Evolutionary conservation across 2,888 invertebrate genomes (phyloP).

Genomic region (Lithosia quadra): DNA sequence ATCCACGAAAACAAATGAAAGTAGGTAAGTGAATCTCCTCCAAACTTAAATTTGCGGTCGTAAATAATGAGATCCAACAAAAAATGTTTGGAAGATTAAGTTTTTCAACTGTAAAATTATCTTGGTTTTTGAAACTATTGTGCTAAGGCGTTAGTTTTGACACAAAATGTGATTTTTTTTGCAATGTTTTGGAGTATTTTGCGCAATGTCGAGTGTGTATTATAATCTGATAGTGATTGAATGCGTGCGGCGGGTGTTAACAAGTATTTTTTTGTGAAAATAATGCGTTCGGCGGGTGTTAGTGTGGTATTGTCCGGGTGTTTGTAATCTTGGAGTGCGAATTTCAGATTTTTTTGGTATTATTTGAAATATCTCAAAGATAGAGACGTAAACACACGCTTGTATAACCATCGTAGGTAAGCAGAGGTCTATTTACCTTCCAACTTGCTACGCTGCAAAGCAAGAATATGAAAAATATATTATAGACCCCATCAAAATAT

Average conservation of each 20-base stretch:
- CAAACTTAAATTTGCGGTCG: conserved; percentile 31
- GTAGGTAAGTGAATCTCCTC: conserved; percentile 31
- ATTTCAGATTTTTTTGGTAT: not conserved
- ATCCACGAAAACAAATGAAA: conserved; percentile 17
- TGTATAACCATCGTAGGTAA: not conserved
- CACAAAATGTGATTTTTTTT: conserved; percentile 59
- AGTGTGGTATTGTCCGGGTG: conserved; percentile 28
- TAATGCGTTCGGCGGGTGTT: conserved; percentile 31
- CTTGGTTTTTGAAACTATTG: conserved; percentile 26
- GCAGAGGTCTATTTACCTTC: not conserved
- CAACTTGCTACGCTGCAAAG: no score
- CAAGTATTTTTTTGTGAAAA: conserved; percentile 34
- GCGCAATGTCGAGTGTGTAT: conserved; percentile 57
- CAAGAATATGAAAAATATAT: no score
- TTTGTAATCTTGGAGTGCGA: conserved; percentile 33
- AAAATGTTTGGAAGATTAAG: not conserved
- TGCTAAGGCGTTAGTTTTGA: conserved; percentile 61
- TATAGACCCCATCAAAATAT: no score
- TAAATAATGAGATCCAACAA: not conserved
- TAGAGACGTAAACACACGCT: not conserved
- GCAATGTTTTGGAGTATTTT: conserved; percentile 53
- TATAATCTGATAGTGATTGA: conserved; percentile 49
- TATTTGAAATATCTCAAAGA: not conserved
- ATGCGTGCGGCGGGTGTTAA: conserved; percentile 39
- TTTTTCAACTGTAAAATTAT: conserved; percentile 2